phyloP scores from a whole-genome alignment of 1,140 invertebrate genomes.

The Pseudomyrmex pallidus region DNA sequence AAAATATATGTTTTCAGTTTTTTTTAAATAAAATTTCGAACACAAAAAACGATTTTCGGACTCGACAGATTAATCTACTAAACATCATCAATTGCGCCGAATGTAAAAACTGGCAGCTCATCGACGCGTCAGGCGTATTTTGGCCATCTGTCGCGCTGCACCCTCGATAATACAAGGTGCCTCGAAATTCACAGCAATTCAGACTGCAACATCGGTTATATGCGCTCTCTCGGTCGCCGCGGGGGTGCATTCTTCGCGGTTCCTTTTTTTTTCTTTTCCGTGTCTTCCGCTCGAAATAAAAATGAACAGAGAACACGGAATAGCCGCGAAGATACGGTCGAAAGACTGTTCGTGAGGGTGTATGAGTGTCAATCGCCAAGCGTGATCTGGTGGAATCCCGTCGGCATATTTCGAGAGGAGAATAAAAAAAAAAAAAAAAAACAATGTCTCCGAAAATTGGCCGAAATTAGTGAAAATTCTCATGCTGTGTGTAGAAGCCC shows the following conservation, averaged over 20 bases:
- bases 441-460: conserved; percentile 80
- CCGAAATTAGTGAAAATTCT: conserved; percentile 80
- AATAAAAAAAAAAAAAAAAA: conserved; percentile 57
- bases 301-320: conserved; percentile 47
- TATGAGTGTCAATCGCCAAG: conserved; percentile 15
- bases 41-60: too few relatives aligned
- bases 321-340: conserved; percentile 30
- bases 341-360: not conserved
- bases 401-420: conserved; percentile 25
- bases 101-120: not conserved
- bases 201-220: conserved; percentile 31
- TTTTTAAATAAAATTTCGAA: too few relatives aligned
- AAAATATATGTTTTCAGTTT: too few relatives aligned
- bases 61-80: conserved; percentile 35
- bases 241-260: conserved; percentile 47
- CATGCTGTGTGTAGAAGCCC: conserved; percentile 66
- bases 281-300: conserved; percentile 2
- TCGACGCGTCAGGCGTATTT: not conserved
- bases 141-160: conserved; percentile 54
- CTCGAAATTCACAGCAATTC: conserved; percentile 35
- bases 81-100: conserved; percentile 37
- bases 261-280: not conserved
- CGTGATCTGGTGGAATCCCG: conserved; percentile 15
- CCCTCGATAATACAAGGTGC: conserved; percentile 28
- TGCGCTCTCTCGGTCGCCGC: conserved; percentile 20